Evolutionary conservation across 2,888 invertebrate species (phyloP), one percentile per base, ranked within the genome.

Genomic region (Noctua janthe): DNA sequence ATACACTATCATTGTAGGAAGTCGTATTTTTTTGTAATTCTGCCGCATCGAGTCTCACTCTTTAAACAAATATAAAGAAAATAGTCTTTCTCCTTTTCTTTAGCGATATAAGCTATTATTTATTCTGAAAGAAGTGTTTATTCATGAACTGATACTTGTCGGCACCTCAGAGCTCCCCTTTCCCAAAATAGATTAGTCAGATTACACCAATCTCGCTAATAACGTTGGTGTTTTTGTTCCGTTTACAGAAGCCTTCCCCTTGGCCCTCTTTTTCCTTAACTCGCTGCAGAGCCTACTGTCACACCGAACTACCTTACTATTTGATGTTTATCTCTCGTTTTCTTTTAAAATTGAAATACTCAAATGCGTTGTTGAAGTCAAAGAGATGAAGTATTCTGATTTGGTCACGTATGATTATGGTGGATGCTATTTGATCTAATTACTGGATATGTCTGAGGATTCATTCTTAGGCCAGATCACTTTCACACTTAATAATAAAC

Each of bases 151-250:
- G 95, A 95, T 94, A 95, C 94, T 93, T 92, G 90, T 93, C 93
- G 92, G 93, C 91, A 90, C 87, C 87, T 89, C 91, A 84, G 89
- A 91, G 91, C 92, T 90, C 94, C 96, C 95, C 95, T 94, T 93
- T 94, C 93, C 95, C 94, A 96, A 96, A 97, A 96, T 95, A 96
- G 97, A 97, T 97, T 97, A 97, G 96, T 96, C 97, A 97, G 97
- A 97, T 97, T 97, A 97, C 97, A 96, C 95, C 96, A 97, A 97
- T 97, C 97, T 96, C 96, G 97, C 95, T 97, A 97, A 97, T 97
- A 96, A 96, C 97, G 95, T 95, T 94, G 95, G 95, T 96, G 97
- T 97, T 97, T 97, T 97, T 97, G 96, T 96, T 96, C 94, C 96
- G 96, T 96, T 96, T 96, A 96, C 95, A 89, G 94, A 95, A 94